Evolutionary conservation across 1,140 invertebrate genomes (phyloP).

Genomic region (Drosophila murphyi): DNA sequence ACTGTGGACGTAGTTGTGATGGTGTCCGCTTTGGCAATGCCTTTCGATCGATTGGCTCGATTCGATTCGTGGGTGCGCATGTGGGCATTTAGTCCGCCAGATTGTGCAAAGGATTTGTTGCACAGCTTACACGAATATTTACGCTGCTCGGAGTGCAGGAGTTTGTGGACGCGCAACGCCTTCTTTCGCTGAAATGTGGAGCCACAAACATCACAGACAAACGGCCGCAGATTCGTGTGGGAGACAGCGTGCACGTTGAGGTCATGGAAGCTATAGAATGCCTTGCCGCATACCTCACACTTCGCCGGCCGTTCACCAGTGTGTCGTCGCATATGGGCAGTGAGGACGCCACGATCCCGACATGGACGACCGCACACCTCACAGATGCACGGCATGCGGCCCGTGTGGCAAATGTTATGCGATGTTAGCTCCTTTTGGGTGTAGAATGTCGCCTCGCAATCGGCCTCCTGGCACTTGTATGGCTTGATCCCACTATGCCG

Average conservation of each 20-base stretch:
- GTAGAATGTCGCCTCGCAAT: slow-evolving; percentile 71
- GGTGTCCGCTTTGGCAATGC: slow-evolving; percentile 4
- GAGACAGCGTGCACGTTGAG: slow-evolving; percentile 84
- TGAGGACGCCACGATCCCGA: slow-evolving; percentile 85
- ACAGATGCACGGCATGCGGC: slow-evolving; percentile 75
- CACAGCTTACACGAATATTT: slow-evolving; percentile 86
- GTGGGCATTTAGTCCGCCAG: slow-evolving; percentile 86
- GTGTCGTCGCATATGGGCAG: slow-evolving; percentile 89
- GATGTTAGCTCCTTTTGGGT: slow-evolving; percentile 75
- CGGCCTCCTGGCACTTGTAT: slow-evolving; percentile 60
- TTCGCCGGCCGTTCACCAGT: slow-evolving; percentile 91
- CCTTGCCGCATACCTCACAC: slow-evolving; percentile 85
- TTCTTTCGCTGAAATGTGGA: slow-evolving; percentile 78
- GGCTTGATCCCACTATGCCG: slow-evolving; percentile 79
- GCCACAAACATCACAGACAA: slow-evolving; percentile 85
- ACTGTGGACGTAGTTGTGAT: neutral
- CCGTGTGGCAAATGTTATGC: slow-evolving; percentile 75
- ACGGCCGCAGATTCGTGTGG: slow-evolving; percentile 85
- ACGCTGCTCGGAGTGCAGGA: slow-evolving; percentile 85
- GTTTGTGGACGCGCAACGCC: slow-evolving; percentile 74
- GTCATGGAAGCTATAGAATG: slow-evolving; percentile 75
- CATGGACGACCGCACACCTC: slow-evolving; percentile 74
- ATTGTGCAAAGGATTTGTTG: slow-evolving; percentile 86
- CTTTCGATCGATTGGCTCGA: slow-evolving; percentile 21
- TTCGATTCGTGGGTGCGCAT: slow-evolving; percentile 84